Base-by-base conservation (phyloP, 2,113 vertebrate genomes). In the Microtus montanus region DNA sequence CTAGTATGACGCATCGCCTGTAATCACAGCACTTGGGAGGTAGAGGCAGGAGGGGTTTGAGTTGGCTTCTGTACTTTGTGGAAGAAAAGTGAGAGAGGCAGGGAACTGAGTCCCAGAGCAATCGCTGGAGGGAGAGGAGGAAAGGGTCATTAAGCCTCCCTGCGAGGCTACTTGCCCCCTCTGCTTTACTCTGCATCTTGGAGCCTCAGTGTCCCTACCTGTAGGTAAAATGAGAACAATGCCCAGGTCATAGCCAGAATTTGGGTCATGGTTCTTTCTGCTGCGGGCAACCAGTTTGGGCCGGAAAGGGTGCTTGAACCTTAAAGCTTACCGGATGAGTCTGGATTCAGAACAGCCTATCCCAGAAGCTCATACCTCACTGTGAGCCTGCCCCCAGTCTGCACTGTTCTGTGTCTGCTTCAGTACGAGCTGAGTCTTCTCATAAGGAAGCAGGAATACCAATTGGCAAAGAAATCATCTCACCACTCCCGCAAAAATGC, bases 171-270 rank as follows among this genome's bases (percentile, higher is more conserved):
- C 35, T 41, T 30, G 52, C 66, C 88, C 24, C 22, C 28, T 78
- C 83, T 68, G 12, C 44, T 33, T 84, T n/a, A 63, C 52, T 66
- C 49, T 89, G 68, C 38, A 68, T 70, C 47, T n/a, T 61, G 30
- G 83, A 79, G 47, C 75, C 70, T 95, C 54, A 63, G 19, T 80
- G n/a, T 94, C 80, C 44, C 71, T 74, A 17, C 63, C 26, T 90
- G 64, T 35, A 47, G 49, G 2, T 70, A 66, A 89, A 79, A 82
- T 58, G n/a, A 95, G 22, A 77, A 82, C 66, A 64, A 87, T 2
- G 24, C 2, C 13, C 41, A 19, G 49, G 28, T 49, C 35, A 61
- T 12, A 1, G 9, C 15, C n/a, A 80, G 24, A 44, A 66, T 73
- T 80, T 80, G 64, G 30, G 38, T 85, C 82, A 63, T 5, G 2